Evolutionary conservation across 2,888 invertebrate genomes (phyloP).

Genomic region (Mamestra brassicae): DNA sequence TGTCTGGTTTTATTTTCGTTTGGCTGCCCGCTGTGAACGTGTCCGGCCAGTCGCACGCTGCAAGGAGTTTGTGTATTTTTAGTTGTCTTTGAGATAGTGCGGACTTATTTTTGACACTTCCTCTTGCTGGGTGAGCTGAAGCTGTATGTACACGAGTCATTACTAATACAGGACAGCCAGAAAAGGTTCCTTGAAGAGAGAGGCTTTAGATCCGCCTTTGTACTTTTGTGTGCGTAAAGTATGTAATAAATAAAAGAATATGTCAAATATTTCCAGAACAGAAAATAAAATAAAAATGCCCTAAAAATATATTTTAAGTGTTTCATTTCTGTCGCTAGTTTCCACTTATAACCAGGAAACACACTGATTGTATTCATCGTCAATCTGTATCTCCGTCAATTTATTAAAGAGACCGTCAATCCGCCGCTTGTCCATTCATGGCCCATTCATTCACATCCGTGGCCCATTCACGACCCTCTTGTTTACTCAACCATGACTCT

Average conservation of each 20-base stretch:
- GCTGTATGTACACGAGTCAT: constrained; percentile 24
- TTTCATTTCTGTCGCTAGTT: not conserved
- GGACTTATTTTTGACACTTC: constrained; percentile 61
- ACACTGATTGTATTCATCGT: constrained; percentile 20
- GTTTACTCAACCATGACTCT: constrained; percentile 29
- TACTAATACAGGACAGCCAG: not conserved
- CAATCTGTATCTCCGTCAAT: constrained; percentile 15
- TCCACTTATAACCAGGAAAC: constrained; percentile 3
- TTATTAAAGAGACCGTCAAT: constrained; percentile 27
- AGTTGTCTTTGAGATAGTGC: constrained; percentile 67
- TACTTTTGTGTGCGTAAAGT: too few relatives aligned
- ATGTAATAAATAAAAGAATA: too few relatives aligned
- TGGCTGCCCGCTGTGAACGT: constrained; percentile 71
- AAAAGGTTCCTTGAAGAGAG: too few relatives aligned
- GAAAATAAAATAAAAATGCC: too few relatives aligned
- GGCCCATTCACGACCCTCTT: constrained; percentile 43
- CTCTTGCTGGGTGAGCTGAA: constrained; percentile 15
- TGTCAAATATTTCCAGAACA: too few relatives aligned
- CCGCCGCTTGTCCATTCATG: constrained; percentile 35
- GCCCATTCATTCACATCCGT: constrained; percentile 32
- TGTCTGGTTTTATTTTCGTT: constrained; percentile 83
- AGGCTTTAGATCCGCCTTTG: too few relatives aligned
- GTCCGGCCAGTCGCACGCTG: constrained; percentile 81
- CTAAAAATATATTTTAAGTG: too few relatives aligned
- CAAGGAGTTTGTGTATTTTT: constrained; percentile 82